phyloP scores from a whole-genome alignment of 2,888 invertebrate genomes.

The Metellina segmentata region DNA sequence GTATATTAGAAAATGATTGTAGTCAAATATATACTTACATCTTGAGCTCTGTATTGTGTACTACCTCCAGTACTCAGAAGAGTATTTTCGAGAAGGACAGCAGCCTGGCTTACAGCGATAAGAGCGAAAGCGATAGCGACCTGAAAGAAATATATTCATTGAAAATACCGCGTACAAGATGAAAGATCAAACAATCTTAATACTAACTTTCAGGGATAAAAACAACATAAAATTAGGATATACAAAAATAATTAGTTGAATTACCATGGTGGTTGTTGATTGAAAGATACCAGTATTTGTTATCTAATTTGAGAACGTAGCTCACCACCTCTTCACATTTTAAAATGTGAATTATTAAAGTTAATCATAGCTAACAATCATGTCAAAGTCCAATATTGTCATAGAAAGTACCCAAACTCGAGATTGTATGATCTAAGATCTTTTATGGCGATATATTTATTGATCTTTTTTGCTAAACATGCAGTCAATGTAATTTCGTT shows the following conservation, averaged over 20 bases:
- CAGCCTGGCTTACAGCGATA: slow-evolving; percentile 62
- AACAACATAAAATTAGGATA: too few relatives aligned
- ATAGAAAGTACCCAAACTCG: too few relatives aligned
- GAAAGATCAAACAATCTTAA: background rate
- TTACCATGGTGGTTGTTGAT: background rate
- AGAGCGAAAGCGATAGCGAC: slow-evolving; percentile 59
- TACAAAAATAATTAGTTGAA: background rate
- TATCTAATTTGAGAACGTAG: too few relatives aligned
- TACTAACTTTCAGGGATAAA: background rate
- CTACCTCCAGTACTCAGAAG: slow-evolving; percentile 75
- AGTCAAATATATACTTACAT: slow-evolving; percentile 69
- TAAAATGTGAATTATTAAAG: too few relatives aligned
- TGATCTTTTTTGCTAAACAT: too few relatives aligned
- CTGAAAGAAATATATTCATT: slow-evolving; percentile 19
- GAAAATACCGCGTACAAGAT: too few relatives aligned
- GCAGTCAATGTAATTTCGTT: background rate
- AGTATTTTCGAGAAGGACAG: slow-evolving; percentile 35
- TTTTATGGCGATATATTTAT: too few relatives aligned
- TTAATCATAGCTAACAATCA: too few relatives aligned
- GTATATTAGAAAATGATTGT: background rate
- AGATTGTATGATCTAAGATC: too few relatives aligned
- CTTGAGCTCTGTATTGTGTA: slow-evolving; percentile 77
- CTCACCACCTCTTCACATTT: too few relatives aligned
- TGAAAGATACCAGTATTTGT: too few relatives aligned
- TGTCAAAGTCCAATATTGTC: background rate